Evolutionary conservation across 2,888 invertebrate species (phyloP).

Genomic region (Hofmannophila pseudospretella): DNA sequence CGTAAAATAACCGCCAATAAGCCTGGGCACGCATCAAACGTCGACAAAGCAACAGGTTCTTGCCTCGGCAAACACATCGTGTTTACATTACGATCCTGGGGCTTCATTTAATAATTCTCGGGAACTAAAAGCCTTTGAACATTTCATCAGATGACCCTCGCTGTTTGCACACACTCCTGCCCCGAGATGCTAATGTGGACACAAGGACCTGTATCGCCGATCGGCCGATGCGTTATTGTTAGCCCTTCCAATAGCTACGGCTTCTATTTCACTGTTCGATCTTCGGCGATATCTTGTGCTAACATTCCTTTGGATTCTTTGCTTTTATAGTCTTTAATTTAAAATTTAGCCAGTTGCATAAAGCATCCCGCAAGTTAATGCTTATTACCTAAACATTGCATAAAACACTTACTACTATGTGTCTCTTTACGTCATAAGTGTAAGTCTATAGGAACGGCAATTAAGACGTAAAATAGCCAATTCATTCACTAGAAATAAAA

Average conservation of each 20-base stretch:
- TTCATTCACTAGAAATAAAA: too few relatives aligned
- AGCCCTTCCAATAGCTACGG: slow-evolving; percentile 55
- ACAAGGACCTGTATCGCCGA: slow-evolving; percentile 77
- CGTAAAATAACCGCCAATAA: slow-evolving; percentile 76
- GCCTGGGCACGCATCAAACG: slow-evolving; percentile 66
- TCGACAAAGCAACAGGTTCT: slow-evolving; percentile 76
- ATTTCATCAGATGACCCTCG: slow-evolving; percentile 78
- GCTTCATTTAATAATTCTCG: slow-evolving; percentile 78
- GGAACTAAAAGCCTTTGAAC: slow-evolving; percentile 79
- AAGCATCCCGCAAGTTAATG: too few relatives aligned
- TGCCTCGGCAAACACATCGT: slow-evolving; percentile 64
- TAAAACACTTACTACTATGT: too few relatives aligned
- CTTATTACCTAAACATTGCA: too few relatives aligned
- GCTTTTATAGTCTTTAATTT: slow-evolving; percentile 7
- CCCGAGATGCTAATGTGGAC: slow-evolving; percentile 77
- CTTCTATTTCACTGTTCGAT: slow-evolving; percentile 68
- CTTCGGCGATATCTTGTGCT: slow-evolving; percentile 52
- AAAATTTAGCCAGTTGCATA: neutral
- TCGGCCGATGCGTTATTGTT: slow-evolving; percentile 71
- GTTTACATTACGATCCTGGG: slow-evolving; percentile 77
- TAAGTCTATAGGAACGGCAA: too few relatives aligned
- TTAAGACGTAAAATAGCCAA: too few relatives aligned
- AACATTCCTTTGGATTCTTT: slow-evolving; percentile 36
- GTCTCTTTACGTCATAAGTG: too few relatives aligned
- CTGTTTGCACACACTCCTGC: slow-evolving; percentile 75